phyloP scores from a whole-genome alignment of 1,140 invertebrate genomes.

The Elysia chlorotica region DNA sequence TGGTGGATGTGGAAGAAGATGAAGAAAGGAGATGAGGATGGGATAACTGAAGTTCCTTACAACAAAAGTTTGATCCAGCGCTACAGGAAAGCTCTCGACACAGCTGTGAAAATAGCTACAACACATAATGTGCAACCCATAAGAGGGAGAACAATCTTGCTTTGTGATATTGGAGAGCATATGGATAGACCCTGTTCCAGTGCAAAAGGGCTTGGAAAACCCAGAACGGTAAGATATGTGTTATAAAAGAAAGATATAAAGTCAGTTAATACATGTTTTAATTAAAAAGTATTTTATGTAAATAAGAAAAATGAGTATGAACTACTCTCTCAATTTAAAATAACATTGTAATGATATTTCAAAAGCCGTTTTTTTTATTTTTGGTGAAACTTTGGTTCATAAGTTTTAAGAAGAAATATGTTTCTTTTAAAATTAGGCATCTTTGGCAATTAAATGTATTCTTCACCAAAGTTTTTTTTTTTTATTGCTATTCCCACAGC shows the following conservation, averaged over 20 bases:
- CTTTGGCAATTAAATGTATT: too few relatives aligned
- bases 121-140: conserved; percentile 62
- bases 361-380: not conserved
- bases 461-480: not conserved
- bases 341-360: too few relatives aligned
- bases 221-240: conserved; percentile 45
- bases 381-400: not conserved
- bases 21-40: not conserved
- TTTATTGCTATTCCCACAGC: conserved; percentile 45
- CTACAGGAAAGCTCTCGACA: conserved; percentile 61
- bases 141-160: conserved; percentile 57
- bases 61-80: conserved; percentile 45
- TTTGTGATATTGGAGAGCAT: conserved; percentile 49
- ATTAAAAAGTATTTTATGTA: too few relatives aligned
- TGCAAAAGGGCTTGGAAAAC: conserved; percentile 56
- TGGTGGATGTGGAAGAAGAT: not conserved
- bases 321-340: too few relatives aligned
- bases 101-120: conserved; percentile 62
- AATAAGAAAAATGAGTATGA: too few relatives aligned
- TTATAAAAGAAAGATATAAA: too few relatives aligned
- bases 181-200: conserved; percentile 51
- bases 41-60: conserved; percentile 43
- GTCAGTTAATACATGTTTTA: too few relatives aligned
- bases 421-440: too few relatives aligned
- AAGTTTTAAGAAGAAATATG: too few relatives aligned